Conservation (phyloP, 1,140 invertebrate species). For the Zeugodacus cucurbitae region DNA sequence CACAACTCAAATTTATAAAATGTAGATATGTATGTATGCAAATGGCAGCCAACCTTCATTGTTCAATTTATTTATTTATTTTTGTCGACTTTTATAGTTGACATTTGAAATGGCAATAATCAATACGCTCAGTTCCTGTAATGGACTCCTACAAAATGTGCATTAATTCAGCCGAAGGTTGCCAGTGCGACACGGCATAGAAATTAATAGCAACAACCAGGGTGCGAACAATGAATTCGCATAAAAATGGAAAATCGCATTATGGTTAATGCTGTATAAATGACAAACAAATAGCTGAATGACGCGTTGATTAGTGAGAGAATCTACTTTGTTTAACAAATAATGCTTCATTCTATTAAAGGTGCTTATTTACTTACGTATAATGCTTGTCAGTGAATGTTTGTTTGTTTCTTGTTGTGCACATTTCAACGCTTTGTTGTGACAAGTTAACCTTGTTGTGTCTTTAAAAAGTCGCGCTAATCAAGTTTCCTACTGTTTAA, state of each 20-base stretch:
- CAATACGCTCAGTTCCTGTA: not conserved
- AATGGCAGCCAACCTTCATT: not conserved
- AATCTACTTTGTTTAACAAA: not conserved
- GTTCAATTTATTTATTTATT: not conserved
- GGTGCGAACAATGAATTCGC: not conserved
- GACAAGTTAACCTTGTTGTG: slow-evolving; percentile 10
- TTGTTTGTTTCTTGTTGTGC: not conserved
- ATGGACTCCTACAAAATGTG: not conserved
- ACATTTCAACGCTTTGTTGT: not conserved
- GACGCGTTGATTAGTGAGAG: not conserved
- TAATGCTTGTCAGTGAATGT: not conserved
- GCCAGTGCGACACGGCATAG: not conserved
- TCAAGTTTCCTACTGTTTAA: not conserved
- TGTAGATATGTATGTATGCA: too few species aligned
- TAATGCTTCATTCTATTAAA: not conserved
- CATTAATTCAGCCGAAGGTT: not conserved
- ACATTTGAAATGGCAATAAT: not conserved
- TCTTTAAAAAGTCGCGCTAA: not conserved
- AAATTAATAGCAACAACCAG: not conserved
- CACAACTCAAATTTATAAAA: too few species aligned
- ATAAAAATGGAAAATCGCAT: not conserved
- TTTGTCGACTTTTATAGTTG: not conserved
- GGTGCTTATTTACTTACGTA: too few species aligned
- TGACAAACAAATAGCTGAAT: not conserved
- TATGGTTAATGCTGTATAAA: not conserved